Evolutionary conservation across 1,140 invertebrate genomes (phyloP).

Genomic region (Diachasmimorpha longicaudata): DNA sequence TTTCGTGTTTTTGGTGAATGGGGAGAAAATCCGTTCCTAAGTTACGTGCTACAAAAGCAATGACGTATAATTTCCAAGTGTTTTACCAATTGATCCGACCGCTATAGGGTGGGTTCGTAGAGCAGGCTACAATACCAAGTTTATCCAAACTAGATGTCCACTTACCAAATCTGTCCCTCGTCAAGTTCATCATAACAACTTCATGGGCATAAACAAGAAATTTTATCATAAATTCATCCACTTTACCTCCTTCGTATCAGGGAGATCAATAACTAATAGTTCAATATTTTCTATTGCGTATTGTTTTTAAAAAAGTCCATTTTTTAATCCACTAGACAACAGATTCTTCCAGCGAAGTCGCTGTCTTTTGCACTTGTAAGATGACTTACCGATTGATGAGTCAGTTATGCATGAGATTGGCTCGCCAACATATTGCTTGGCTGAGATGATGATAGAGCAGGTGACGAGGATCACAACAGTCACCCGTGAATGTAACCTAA

Average conservation of each 20-base stretch:
- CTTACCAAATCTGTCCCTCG: no score
- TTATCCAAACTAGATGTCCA: no score
- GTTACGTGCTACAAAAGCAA: background rate
- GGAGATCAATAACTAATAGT: no score
- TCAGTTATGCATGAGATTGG: constrained; percentile 62
- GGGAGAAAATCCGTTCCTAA: background rate
- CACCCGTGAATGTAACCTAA: constrained; percentile 46
- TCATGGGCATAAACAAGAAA: no score
- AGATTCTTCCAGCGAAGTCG: no score
- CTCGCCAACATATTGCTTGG: constrained; percentile 64
- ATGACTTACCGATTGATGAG: constrained; percentile 39
- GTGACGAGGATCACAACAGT: constrained; percentile 47
- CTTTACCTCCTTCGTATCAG: no score
- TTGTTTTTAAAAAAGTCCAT: no score
- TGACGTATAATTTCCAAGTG: background rate
- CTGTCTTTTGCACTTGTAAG: constrained; percentile 14
- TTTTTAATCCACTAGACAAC: no score
- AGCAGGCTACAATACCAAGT: constrained; percentile 49
- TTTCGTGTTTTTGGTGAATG: constrained; percentile 7
- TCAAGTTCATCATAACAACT: no score
- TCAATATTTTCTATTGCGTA: no score
- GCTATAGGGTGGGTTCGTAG: constrained; percentile 63
- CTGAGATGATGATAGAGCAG: constrained; percentile 53
- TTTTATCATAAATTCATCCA: no score
- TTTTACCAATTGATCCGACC: constrained; percentile 43